Conservation (phyloP, 1,140 invertebrate genomes). For the Cherax quadricarinatus region DNA sequence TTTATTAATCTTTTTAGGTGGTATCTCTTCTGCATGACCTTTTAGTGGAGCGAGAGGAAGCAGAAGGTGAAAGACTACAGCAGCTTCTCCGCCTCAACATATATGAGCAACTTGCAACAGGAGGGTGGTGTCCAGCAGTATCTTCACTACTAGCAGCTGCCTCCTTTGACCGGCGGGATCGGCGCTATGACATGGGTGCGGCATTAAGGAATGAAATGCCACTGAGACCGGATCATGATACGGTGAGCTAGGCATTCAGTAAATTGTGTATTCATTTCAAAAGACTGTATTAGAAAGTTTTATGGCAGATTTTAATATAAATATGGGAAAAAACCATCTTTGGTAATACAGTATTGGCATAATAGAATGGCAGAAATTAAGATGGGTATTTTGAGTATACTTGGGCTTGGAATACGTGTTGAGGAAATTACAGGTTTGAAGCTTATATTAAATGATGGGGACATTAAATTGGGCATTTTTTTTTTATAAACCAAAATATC, state of each 20-base stretch:
- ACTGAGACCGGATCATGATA: slow-evolving; percentile 56
- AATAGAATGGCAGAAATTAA: too few species aligned
- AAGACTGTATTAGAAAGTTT: too few species aligned
- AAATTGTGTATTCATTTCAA: too few species aligned
- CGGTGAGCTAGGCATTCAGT: background rate
- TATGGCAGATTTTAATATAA: too few species aligned
- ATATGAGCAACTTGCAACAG: slow-evolving; percentile 23
- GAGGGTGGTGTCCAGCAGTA: slow-evolving; percentile 59
- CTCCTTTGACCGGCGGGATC: slow-evolving; percentile 54
- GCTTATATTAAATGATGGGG: too few species aligned
- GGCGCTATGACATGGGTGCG: slow-evolving; percentile 59
- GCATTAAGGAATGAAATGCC: slow-evolving; percentile 50
- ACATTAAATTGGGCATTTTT: too few species aligned
- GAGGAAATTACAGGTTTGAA: too few species aligned
- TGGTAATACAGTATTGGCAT: background rate
- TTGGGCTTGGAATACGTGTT: too few species aligned
- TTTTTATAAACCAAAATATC: too few species aligned
- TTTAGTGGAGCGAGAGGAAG: slow-evolving; percentile 44
- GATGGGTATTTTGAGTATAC: too few species aligned
- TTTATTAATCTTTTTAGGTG: slow-evolving; percentile 14
- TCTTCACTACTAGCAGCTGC: slow-evolving; percentile 48
- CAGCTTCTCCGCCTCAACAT: slow-evolving; percentile 31
- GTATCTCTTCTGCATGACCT: slow-evolving; percentile 56
- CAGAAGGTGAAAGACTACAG: slow-evolving; percentile 40
- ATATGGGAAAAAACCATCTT: background rate